These are phyloP conservation scores for Iselma pallidipennis DNA, from an alignment of 2,888 invertebrate species.

Conservation along the genomic window DNA sequence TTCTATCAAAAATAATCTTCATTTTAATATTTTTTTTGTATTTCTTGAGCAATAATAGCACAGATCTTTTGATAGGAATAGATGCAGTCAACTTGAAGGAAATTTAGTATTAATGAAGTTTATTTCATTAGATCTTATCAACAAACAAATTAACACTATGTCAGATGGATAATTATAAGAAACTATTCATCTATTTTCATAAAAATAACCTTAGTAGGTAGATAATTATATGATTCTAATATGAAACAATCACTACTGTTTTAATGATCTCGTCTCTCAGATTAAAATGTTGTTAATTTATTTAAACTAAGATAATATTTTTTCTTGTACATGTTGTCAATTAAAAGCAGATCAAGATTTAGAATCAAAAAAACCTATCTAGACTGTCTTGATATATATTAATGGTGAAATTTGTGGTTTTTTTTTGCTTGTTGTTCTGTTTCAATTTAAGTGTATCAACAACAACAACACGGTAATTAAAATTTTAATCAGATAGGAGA, in stretches of 20 bases:
- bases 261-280: constrained; percentile 15
- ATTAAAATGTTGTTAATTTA: constrained; percentile 20
- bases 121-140: background rate
- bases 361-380: background rate
- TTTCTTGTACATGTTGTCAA: background rate
- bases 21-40: background rate
- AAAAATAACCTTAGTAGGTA: background rate
- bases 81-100: no score
- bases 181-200: background rate
- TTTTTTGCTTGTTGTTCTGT: background rate
- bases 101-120: background rate
- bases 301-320: constrained; percentile 12
- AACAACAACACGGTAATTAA: background rate
- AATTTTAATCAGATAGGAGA: background rate
- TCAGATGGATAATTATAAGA: background rate
- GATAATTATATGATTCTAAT: background rate
- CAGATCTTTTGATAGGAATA: no score
- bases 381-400: background rate
- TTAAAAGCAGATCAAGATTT: background rate
- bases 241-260: constrained; percentile 13
- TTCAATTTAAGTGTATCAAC: background rate
- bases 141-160: background rate
- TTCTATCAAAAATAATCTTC: constrained; percentile 4
- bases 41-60: no score
- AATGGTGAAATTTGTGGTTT: background rate